Percentiles rank a stretch among this genome's conserved stretches.
Evolutionary conservation across 2,797 vertebrate species (phyloP).

Genomic region (Sphenopsis melanotis): DNA sequence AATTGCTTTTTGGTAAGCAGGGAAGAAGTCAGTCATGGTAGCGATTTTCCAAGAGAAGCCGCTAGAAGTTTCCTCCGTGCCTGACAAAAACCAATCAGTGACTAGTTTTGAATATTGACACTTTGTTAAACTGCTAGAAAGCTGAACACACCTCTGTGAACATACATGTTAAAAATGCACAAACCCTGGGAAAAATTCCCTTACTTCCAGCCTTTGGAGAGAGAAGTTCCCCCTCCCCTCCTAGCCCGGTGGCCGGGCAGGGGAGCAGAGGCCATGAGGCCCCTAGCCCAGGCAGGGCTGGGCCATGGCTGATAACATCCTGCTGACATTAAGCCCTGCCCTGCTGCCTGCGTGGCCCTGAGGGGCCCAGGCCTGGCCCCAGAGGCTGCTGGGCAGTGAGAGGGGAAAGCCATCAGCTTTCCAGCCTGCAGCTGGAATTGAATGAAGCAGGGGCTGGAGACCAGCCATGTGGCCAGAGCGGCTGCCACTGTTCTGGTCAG

Average conservation of each 20-base stretch:
- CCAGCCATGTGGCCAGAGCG: not conserved
- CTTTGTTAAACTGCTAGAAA: not conserved
- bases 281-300: not conserved
- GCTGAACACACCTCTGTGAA: not conserved
- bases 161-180: rapidly evolving
- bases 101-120: not conserved
- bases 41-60: not conserved
- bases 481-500: rapidly evolving
- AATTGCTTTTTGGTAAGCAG: not conserved
- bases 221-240: not conserved
- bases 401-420: not conserved
- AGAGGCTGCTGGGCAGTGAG: not conserved
- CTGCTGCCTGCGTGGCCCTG: rapidly evolving
- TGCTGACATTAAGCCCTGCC: not conserved
- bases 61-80: not conserved
- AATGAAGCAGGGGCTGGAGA: not conserved
- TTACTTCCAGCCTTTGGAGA: not conserved
- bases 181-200: not conserved
- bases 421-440: not conserved
- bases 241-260: rapidly evolving
- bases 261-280: not conserved
- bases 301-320: not conserved
- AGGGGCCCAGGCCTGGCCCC: not conserved
- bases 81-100: not conserved
- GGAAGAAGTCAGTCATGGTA: not conserved